phyloP scores from a whole-genome alignment of 1,140 invertebrate genomes.

The Leucophenga varia region DNA sequence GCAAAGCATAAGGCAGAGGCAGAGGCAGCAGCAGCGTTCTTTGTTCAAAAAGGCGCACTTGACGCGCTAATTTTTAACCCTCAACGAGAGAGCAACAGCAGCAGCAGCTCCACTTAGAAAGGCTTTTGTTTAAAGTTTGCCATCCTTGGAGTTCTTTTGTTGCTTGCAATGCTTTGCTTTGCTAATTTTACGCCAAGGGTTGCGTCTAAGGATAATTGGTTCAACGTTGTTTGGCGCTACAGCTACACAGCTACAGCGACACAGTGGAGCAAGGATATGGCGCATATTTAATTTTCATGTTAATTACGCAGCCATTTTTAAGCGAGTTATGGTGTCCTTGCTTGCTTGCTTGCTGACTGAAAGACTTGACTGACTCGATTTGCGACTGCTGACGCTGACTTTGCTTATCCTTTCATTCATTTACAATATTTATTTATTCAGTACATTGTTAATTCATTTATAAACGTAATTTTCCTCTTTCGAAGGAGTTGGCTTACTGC shows the following conservation, averaged over 20 bases:
- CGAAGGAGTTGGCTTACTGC: no score
- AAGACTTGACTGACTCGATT: no score
- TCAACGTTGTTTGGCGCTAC: no score
- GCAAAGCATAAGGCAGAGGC: not conserved
- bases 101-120: no score
- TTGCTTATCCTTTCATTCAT: constrained; percentile 54
- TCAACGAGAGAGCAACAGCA: constrained; percentile 19
- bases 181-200: no score
- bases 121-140: constrained; percentile 21
- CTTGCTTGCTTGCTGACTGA: not conserved
- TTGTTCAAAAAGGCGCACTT: no score
- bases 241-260: no score
- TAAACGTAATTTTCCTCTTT: constrained; percentile 8
- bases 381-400: constrained; percentile 31
- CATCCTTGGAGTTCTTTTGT: constrained; percentile 11
- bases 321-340: constrained; percentile 43
- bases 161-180: no score
- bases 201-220: no score
- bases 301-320: constrained; percentile 47
- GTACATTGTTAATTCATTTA: constrained; percentile 48
- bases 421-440: no score
- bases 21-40: not conserved
- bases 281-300: constrained; percentile 38
- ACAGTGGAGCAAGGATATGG: no score
- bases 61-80: constrained; percentile 45